Conservation (phyloP, 2,113 vertebrate genomes). For the human (Homo sapiens) region DNA sequence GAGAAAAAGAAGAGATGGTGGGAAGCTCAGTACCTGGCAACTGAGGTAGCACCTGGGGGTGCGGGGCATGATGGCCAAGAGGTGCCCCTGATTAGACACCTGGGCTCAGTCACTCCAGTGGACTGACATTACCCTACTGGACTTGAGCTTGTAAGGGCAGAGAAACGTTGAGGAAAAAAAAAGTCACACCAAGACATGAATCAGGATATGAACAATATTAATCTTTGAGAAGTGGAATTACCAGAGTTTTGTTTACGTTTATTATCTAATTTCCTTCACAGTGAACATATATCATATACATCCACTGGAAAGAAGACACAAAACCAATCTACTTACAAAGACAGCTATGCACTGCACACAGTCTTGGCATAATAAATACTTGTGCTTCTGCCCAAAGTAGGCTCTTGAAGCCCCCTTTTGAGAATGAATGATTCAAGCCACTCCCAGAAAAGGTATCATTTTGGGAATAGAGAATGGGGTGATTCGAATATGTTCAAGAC, state of each 20-base stretch:
- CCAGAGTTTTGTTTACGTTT: neutral
- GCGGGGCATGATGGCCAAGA: rapidly evolving
- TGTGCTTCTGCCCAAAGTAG: neutral
- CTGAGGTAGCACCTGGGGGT: neutral
- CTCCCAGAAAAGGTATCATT: neutral
- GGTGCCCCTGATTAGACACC: neutral
- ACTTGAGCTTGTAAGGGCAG: neutral
- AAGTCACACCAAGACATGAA: neutral
- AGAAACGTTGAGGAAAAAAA: neutral
- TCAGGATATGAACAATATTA: neutral
- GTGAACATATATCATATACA: neutral
- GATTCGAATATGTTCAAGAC: neutral
- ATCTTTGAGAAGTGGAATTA: neutral
- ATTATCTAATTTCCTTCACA: neutral
- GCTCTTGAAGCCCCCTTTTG: neutral
- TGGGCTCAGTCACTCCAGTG: neutral
- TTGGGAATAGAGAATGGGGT: neutral
- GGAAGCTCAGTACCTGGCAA: neutral
- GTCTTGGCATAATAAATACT: neutral
- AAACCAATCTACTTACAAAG: neutral
- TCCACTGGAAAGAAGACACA: neutral
- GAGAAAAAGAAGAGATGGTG: neutral
- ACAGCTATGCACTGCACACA: neutral
- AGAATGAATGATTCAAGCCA: neutral
- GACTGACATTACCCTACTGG: neutral